phyloP scores from a whole-genome alignment of 2,888 invertebrate species.

The Euspilapteryx auroguttella region DNA sequence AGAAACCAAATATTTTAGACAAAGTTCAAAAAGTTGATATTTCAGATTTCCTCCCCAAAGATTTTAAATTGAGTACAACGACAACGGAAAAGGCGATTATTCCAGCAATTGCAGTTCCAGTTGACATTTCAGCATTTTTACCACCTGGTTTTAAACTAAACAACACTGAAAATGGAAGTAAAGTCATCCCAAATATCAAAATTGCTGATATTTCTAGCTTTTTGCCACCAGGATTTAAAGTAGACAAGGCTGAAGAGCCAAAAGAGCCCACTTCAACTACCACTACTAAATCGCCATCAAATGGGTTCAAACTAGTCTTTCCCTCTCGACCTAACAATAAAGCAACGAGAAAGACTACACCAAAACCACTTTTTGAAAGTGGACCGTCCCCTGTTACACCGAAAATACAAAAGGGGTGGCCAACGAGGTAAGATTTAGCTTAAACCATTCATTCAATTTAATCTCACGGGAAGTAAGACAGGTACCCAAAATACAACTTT shows the following conservation, averaged over 20 bases:
- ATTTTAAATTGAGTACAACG: slow-evolving; percentile 48
- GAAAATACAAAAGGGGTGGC: slow-evolving; percentile 83
- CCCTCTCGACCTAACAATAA: slow-evolving; percentile 77
- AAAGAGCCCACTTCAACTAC: slow-evolving; percentile 13
- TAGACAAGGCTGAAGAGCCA: slow-evolving; percentile 17
- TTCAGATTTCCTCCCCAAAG: slow-evolving; percentile 64
- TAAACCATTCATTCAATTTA: too few relatives aligned
- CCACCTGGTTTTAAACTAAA: slow-evolving; percentile 63
- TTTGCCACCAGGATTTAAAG: slow-evolving; percentile 62
- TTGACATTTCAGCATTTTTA: slow-evolving; percentile 64
- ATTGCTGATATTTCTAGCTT: slow-evolving; percentile 16
- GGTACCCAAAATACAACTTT: not conserved
- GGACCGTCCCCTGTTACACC: slow-evolving; percentile 56
- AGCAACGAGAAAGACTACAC: slow-evolving; percentile 60
- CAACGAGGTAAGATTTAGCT: slow-evolving; percentile 64
- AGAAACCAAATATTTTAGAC: slow-evolving; percentile 23
- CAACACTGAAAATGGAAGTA: slow-evolving; percentile 16
- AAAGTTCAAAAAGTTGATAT: slow-evolving; percentile 45
- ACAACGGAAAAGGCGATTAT: slow-evolving; percentile 18
- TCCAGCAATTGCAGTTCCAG: slow-evolving; percentile 19
- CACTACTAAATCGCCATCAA: slow-evolving; percentile 38
- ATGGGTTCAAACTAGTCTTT: slow-evolving; percentile 72
- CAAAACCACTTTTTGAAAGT: slow-evolving; percentile 39
- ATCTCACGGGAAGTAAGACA: too few relatives aligned
- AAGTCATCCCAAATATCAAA: slow-evolving; percentile 21